Percentiles rank a stretch among this genome's conserved stretches.
phyloP scores from a whole-genome alignment of 2,888 invertebrate genomes.

The Leptopilina myrica region DNA sequence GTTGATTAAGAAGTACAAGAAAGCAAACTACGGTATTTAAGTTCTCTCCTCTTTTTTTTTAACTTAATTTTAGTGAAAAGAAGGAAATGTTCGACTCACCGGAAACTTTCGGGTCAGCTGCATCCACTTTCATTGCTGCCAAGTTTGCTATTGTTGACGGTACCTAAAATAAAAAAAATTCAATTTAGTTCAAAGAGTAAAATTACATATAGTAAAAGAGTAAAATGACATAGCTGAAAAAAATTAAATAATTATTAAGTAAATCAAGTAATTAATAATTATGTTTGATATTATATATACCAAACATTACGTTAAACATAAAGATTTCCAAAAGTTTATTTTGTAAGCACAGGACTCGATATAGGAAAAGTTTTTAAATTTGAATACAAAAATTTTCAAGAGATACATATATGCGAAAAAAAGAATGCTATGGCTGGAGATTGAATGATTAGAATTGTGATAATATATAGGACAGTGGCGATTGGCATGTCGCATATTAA shows the following conservation, averaged over 20 bases:
- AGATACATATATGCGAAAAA: neutral
- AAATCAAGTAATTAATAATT: too few relatives aligned
- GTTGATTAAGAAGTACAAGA: neutral
- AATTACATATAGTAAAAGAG: conserved; percentile 21
- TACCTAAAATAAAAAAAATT: conserved; percentile 67
- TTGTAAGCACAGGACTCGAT: too few relatives aligned
- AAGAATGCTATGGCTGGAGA: neutral
- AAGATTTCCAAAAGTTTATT: too few relatives aligned
- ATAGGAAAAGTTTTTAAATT: neutral
- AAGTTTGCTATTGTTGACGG: conserved; percentile 74
- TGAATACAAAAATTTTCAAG: neutral
- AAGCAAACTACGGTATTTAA: conserved; percentile 32
- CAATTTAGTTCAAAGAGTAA: conserved; percentile 65
- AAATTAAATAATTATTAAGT: too few relatives aligned
- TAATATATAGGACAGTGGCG: conserved; percentile 19
- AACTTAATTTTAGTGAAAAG: conserved; percentile 44
- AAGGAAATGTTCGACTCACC: conserved; percentile 70
- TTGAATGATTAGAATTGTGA: conserved; percentile 11
- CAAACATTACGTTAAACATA: too few relatives aligned
- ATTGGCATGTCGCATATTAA: conserved; percentile 27
- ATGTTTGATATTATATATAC: conserved; percentile 24
- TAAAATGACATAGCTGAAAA: neutral
- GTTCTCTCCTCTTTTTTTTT: conserved; percentile 8
- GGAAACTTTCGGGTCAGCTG: conserved; percentile 75
- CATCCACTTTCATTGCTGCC: conserved; percentile 74